Conservation (phyloP, 2,113 vertebrate species). For the Daubentonia madagascariensis region DNA sequence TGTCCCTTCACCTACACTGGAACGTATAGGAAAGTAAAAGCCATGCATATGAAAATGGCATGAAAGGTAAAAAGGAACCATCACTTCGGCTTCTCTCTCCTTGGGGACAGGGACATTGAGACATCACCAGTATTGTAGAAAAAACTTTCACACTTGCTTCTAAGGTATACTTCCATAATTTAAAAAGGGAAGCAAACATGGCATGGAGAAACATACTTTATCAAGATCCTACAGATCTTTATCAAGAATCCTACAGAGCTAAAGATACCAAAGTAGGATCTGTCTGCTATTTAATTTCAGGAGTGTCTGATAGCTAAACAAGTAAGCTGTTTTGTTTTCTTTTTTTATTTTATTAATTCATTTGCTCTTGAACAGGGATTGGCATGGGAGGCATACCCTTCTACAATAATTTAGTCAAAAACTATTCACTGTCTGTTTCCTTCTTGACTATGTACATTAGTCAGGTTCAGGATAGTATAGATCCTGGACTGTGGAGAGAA, state of each 20-base stretch:
- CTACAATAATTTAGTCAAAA: not conserved
- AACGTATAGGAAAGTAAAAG: conserved; percentile 19
- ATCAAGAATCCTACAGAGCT: not conserved
- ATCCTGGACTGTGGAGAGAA: not conserved
- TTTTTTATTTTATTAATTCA: not conserved
- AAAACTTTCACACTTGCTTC: not conserved
- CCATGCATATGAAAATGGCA: not conserved
- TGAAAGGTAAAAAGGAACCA: fast-evolving
- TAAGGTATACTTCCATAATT: not conserved
- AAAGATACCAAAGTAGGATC: not conserved
- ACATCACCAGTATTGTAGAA: not conserved
- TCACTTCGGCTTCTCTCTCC: not conserved
- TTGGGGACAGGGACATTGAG: not conserved
- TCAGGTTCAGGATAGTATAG: not conserved
- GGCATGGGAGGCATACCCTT: not conserved
- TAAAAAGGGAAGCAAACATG: not conserved
- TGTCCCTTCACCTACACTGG: not conserved
- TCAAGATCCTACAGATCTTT: too few species aligned
- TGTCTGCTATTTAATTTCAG: not conserved
- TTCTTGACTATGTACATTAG: not conserved
- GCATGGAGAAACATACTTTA: not conserved
- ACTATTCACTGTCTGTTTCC: not conserved
- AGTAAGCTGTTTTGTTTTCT: not conserved
- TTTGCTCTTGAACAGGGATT: not conserved
- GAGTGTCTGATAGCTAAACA: not conserved